Conservation (phyloP, 2,113 vertebrate genomes). For the Pterocles orientalis region DNA sequence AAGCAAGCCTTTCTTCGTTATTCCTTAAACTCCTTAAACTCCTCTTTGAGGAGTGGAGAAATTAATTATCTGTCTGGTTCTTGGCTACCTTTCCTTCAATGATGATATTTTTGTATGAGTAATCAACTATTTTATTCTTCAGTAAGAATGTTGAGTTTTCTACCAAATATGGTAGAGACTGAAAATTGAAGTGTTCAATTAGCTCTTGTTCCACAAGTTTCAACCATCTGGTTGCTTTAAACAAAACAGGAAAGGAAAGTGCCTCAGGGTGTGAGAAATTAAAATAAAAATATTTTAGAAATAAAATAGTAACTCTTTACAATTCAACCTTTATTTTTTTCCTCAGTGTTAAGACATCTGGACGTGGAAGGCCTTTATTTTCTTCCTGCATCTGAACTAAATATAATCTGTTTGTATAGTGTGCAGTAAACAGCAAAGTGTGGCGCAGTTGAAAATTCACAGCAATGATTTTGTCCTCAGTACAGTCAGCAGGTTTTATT, state of each 20-base stretch:
- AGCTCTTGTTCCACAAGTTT: neutral
- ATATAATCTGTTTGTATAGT: neutral
- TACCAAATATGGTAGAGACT: neutral
- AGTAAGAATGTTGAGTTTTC: neutral
- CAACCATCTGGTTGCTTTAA: slow-evolving; percentile 25
- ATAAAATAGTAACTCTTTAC: neutral
- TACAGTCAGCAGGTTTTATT: neutral
- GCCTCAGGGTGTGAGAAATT: neutral
- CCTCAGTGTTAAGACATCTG: neutral
- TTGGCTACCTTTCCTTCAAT: neutral
- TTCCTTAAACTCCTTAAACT: neutral
- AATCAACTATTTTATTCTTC: neutral
- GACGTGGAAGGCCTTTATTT: neutral
- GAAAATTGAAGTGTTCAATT: neutral
- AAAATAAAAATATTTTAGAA: slow-evolving; percentile 21
- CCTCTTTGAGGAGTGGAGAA: neutral
- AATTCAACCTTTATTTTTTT: neutral
- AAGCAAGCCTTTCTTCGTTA: neutral
- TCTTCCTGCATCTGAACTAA: neutral
- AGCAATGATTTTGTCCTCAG: neutral
- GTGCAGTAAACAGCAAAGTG: neutral
- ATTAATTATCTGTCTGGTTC: neutral
- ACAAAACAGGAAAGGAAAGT: neutral
- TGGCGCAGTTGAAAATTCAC: neutral
- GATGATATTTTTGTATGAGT: neutral